These are phyloP conservation scores for Mormyrus hasselquistii DNA, from an alignment of 2,797 vertebrate genomes.

Conservation along the genomic window DNA sequence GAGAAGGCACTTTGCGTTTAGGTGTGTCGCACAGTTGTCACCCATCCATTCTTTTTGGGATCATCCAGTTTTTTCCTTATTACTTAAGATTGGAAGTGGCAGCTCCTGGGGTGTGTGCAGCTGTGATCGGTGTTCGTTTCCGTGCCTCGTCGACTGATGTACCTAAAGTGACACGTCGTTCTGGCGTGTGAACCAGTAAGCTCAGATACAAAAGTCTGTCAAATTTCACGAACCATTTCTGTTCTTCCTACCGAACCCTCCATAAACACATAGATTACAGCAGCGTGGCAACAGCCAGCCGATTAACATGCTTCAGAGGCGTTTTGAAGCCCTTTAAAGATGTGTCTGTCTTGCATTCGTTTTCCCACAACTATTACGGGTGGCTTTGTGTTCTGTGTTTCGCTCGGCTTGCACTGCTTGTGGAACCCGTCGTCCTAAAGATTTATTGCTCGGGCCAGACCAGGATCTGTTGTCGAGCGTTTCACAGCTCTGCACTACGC, in stretches of 20 bases:
- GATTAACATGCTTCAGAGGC: neutral
- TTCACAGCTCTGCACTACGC: neutral
- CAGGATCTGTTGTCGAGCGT: neutral
- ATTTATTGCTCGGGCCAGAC: neutral
- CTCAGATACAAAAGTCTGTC: neutral
- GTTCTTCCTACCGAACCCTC: neutral
- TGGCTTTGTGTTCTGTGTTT: neutral
- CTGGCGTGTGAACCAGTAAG: neutral
- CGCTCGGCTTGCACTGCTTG: neutral
- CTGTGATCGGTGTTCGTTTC: neutral
- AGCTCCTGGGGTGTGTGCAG: neutral
- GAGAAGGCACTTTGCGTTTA: neutral
- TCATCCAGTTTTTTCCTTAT: neutral
- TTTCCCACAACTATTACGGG: neutral
- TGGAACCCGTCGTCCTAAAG: neutral
- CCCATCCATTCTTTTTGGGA: neutral
- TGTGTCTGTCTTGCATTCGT: neutral
- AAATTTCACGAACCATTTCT: neutral
- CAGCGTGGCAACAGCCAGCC: neutral
- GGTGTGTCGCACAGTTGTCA: neutral
- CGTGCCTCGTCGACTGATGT: neutral
- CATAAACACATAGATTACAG: neutral
- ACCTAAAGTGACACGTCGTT: neutral
- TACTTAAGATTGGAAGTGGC: neutral
- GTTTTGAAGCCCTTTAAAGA: neutral